Percentiles rank a stretch among this genome's conserved stretches.
These are phyloP conservation scores for Micrasema longulum DNA, from an alignment of 1,140 invertebrate species.

Conservation along the genomic window DNA sequence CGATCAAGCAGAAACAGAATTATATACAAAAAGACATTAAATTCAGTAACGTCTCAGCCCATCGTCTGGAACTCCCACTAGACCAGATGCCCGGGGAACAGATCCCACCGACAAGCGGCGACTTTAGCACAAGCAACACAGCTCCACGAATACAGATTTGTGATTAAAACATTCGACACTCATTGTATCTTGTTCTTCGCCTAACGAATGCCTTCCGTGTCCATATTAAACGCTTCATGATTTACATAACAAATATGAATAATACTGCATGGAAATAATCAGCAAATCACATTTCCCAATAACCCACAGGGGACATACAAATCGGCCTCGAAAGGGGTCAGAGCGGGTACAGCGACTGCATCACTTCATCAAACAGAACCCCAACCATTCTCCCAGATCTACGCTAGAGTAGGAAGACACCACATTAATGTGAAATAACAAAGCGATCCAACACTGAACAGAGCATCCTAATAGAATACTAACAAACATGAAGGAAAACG, in stretches of 20 bases:
- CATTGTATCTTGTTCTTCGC: constrained; percentile 28
- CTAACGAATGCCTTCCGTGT: constrained; percentile 30
- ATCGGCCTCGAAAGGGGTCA: neutral
- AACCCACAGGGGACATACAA: neutral
- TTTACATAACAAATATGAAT: constrained; percentile 37
- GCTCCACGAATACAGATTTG: constrained; percentile 3
- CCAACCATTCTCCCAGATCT: neutral
- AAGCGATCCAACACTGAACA: neutral
- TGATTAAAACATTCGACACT: constrained; percentile 22
- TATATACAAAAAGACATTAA: constrained; percentile 28
- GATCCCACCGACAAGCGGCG: constrained; percentile 1
- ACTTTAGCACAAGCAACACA: constrained; percentile 11
- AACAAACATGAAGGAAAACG: constrained; percentile 21
- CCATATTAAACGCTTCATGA: constrained; percentile 27
- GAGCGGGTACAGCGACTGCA: too few species aligned
- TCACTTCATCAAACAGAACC: neutral
- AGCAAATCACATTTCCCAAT: constrained; percentile 21
- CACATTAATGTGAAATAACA: neutral
- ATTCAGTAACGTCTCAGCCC: constrained; percentile 24
- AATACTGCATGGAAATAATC: constrained; percentile 36
- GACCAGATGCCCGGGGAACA: neutral
- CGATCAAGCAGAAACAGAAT: too few species aligned
- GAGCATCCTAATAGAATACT: constrained; percentile 12
- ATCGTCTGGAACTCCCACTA: neutral
- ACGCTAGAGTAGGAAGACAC: neutral